Base-by-base conservation (phyloP, 2,888 invertebrate genomes). In the Andrena marginata region DNA sequence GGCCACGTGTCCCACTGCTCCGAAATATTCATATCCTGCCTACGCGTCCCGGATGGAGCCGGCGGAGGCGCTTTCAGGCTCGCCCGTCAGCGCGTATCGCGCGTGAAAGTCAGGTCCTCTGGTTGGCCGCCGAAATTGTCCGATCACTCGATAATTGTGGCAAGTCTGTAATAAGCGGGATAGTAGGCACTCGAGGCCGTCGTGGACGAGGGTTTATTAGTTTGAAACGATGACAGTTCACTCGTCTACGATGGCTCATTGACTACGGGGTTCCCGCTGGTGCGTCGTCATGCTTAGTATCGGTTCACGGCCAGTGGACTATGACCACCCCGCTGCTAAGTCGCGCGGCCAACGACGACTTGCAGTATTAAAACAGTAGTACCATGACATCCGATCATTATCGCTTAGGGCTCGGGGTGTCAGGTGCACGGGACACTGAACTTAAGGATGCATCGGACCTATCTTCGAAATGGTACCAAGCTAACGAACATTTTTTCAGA, bases 1-100 rank as follows among this genome's bases (percentile, higher is more conserved):
- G 90, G 88, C 82, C 92, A 92, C 93, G 92, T 92, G 92, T 90
- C 91, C 88, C 85, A 82, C 83, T 85, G 89, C 89, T 89, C 80
- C 87, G 84, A 91, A 90, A 89, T 90, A 92, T 92, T 92, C 92
- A 91, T 91, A 90, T 89, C 75, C 82, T 79, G 71, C 79, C 80
- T 51, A 26, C 0, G 51, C 49, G 5, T 26, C n/a, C 10, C 29
- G 23, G 31, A 2, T 0, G 16, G 16, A 13, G 62, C 20, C 59
- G 13, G 23, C 29, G 1, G 13, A 23, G 16, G 54, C 59, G 60
- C 7, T 10, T 33, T 16, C 35, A 20, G 42, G 33, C 42, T 4
- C 26, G 48, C 49, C 56, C 63, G 67, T 68, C 29, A 35, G 54
- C 71, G 0, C 35, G 79, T 67, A 54, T 35, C 62, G 79, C 67